Evolutionary conservation across 2,888 invertebrate species (phyloP).

Genomic region (Nomada fabriciana): DNA sequence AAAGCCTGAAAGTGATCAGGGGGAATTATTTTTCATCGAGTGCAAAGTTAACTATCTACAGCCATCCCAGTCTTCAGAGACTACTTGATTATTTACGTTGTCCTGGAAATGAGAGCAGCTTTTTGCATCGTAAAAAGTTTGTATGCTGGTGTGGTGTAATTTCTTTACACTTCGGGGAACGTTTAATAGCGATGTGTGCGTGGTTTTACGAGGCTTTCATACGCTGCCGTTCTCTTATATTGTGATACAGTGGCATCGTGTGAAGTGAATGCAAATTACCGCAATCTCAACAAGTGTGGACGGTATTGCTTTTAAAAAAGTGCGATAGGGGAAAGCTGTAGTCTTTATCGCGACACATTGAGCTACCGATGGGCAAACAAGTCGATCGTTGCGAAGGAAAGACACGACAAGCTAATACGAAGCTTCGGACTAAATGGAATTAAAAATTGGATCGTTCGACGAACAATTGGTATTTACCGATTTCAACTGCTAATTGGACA

Average conservation of each 20-base stretch:
- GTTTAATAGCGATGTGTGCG: neutral
- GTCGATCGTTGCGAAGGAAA: neutral
- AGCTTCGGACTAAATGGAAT: neutral
- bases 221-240: neutral
- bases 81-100: conserved; percentile 21
- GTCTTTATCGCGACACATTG: conserved; percentile 73
- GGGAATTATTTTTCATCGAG: neutral
- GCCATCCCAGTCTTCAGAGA: neutral
- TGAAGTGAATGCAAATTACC: conserved; percentile 15
- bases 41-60: neutral
- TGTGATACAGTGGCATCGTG: neutral
- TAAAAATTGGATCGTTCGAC: neutral
- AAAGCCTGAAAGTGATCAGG: neutral
- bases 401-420: neutral
- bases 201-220: conserved; percentile 14
- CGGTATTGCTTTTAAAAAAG: conserved; percentile 42
- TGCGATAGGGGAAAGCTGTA: conserved; percentile 68
- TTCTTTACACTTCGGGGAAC: neutral
- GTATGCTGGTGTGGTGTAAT: neutral
- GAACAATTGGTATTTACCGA: neutral
- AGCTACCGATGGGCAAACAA: conserved; percentile 60
- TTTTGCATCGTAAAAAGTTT: neutral
- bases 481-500: neutral
- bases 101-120: conserved; percentile 2
- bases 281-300: conserved; percentile 19